Conservation (phyloP, 2,113 vertebrate species). For the Ranitomeya variabilis region DNA sequence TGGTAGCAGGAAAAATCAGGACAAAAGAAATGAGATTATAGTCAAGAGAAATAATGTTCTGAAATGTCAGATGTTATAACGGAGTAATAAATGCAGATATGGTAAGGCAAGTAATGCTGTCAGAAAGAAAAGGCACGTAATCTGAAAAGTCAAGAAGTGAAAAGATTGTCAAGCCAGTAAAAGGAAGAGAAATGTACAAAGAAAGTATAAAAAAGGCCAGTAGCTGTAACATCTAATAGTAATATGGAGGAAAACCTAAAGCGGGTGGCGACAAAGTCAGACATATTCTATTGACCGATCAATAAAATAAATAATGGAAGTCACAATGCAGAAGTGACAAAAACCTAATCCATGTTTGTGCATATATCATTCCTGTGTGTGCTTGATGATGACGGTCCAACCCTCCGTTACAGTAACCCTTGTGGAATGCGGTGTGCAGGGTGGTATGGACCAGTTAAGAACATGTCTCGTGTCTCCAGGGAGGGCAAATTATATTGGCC, state of each 20-base stretch:
- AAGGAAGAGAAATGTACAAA: background rate
- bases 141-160: constrained; percentile 3
- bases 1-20: too few species aligned
- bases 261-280: background rate
- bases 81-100: background rate
- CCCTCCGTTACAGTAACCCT: background rate
- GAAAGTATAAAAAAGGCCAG: background rate
- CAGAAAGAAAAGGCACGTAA: background rate
- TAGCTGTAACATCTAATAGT: background rate
- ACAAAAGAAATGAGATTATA: too few species aligned
- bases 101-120: background rate
- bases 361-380: background rate
- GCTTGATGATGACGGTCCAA: background rate
- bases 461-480: too few species aligned
- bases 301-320: background rate
- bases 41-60: background rate
- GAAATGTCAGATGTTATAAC: background rate
- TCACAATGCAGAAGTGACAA: background rate
- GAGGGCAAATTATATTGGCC: too few species aligned
- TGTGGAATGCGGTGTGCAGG: background rate
- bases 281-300: background rate
- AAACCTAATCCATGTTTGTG: background rate
- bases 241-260: background rate
- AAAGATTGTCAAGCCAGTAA: background rate
- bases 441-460: background rate